These are phyloP conservation scores for Acleris cristana DNA, from an alignment of 2,888 invertebrate genomes.

Conservation along the genomic window DNA sequence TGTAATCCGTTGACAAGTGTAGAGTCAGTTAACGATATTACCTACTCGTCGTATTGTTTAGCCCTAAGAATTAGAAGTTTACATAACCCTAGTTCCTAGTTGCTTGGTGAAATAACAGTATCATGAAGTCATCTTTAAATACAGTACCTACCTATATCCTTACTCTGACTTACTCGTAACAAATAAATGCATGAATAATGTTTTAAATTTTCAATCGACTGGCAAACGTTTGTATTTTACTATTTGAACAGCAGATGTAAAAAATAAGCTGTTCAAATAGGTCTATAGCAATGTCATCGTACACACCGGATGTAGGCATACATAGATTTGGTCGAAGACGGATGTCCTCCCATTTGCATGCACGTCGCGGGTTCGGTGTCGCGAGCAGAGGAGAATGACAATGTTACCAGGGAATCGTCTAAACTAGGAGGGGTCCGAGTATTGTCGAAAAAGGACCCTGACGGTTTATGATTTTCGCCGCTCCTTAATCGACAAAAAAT, in stretches of 20 bases:
- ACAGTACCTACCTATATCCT: too few species aligned
- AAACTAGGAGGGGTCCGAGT: constrained; percentile 19
- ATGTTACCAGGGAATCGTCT: constrained; percentile 21
- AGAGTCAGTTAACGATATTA: too few species aligned
- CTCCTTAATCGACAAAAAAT: constrained; percentile 30
- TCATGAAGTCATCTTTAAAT: too few species aligned
- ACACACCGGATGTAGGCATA: constrained; percentile 65
- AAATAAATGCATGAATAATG: too few species aligned
- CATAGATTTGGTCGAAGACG: constrained; percentile 69
- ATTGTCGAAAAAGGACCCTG: not conserved
- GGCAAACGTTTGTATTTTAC: not conserved
- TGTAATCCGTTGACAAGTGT: too few species aligned
- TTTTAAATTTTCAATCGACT: too few species aligned
- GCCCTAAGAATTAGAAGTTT: too few species aligned
- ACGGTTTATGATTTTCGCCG: constrained; percentile 9
- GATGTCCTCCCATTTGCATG: constrained; percentile 77
- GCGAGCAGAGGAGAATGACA: constrained; percentile 39
- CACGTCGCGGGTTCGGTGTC: constrained; percentile 58
- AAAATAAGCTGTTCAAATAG: constrained; percentile 1
- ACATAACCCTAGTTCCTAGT: too few species aligned
- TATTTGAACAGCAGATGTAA: not conserved
- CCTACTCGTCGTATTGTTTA: too few species aligned
- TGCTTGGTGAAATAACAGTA: too few species aligned
- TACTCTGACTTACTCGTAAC: too few species aligned
- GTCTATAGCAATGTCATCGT: constrained; percentile 38